Percentiles rank a stretch among this genome's conserved stretches.
phyloP scores from a whole-genome alignment of 2,113 vertebrate species.

The Orthonyx spaldingii region DNA sequence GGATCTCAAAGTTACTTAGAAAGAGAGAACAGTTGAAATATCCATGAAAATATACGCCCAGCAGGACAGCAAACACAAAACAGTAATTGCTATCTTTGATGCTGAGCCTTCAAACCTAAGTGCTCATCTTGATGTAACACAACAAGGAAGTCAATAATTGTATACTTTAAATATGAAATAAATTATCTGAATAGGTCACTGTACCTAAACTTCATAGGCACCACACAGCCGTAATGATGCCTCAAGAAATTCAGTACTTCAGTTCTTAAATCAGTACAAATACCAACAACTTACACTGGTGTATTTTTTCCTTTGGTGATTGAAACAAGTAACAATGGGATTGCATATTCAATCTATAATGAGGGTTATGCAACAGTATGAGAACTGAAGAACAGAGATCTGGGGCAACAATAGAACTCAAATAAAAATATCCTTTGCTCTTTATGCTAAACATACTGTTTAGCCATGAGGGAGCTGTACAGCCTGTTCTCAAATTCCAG shows the following conservation, averaged over 20 bases:
- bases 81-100: background rate
- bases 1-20: background rate
- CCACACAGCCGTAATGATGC: background rate
- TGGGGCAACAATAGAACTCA: background rate
- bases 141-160: background rate
- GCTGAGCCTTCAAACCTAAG: background rate
- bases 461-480: conserved; percentile 36
- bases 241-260: background rate
- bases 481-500: conserved; percentile 51
- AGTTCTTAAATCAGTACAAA: background rate
- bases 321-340: background rate
- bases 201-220: background rate
- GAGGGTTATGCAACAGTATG: background rate
- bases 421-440: background rate
- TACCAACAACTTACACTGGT: background rate
- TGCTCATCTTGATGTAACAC: background rate
- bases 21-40: background rate
- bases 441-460: conserved; percentile 1
- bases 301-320: background rate
- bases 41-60: background rate
- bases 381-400: background rate
- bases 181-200: background rate
- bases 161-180: background rate
- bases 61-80: background rate
- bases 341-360: background rate